Percentiles rank a stretch among this genome's conserved stretches.
Conservation (phyloP, 1,140 invertebrate genomes). For the Sinella curviseta region DNA sequence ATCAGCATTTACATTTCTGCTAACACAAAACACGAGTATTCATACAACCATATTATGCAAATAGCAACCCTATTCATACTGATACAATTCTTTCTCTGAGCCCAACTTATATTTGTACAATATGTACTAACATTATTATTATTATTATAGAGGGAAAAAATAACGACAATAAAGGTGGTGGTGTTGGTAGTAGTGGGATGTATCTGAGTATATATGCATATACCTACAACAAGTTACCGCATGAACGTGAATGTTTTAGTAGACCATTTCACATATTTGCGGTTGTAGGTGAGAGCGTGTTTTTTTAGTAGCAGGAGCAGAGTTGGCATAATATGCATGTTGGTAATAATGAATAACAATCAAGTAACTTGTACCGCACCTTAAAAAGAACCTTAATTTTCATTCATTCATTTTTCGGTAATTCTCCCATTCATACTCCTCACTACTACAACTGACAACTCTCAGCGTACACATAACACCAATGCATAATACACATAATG, state of each 20-base stretch:
- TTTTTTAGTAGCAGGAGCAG: not conserved
- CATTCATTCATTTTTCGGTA: conserved; percentile 12
- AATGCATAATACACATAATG: not conserved
- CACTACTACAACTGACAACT: not conserved
- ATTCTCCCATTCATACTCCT: not conserved
- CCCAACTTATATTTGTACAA: no score
- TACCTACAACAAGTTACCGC: not conserved
- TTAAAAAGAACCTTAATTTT: conserved; percentile 17
- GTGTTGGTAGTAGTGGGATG: no score
- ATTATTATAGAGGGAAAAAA: not conserved
- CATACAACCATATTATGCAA: not conserved
- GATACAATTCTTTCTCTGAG: no score
- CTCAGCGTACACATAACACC: not conserved
- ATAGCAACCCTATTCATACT: not conserved
- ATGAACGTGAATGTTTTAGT: not conserved
- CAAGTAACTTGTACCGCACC: conserved; percentile 25
- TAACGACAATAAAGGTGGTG: not conserved
- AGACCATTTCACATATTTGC: not conserved
- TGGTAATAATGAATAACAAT: conserved; percentile 13
- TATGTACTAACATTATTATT: not conserved
- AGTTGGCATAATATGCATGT: not conserved
- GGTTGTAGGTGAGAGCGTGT: not conserved
- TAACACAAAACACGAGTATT: not conserved
- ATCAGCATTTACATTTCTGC: not conserved
- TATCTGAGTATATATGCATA: not conserved